Evolutionary conservation across 2,113 vertebrate species (phyloP).

Genomic region (Colius striatus): DNA sequence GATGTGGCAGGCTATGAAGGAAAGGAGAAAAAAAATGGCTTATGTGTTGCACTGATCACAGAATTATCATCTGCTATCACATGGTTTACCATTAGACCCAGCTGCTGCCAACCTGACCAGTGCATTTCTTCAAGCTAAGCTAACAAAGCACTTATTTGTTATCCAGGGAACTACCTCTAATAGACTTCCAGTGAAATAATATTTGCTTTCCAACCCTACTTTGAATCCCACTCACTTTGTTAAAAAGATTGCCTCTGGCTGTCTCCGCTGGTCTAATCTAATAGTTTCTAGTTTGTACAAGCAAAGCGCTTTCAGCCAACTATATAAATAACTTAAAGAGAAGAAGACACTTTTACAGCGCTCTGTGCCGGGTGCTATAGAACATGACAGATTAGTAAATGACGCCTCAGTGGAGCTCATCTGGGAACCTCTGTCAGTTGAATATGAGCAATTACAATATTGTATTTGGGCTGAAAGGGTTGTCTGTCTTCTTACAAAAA

Average conservation of each 20-base stretch:
- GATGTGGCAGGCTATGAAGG: conserved; percentile 19
- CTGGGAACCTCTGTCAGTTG: conserved; percentile 74
- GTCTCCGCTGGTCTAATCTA: conserved; percentile 85
- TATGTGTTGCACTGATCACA: conserved; percentile 40
- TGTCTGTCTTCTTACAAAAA: conserved; percentile 73
- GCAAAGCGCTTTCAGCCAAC: conserved; percentile 83
- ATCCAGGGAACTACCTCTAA: conserved; percentile 80
- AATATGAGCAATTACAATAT: conserved; percentile 78
- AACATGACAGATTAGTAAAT: conserved; percentile 83
- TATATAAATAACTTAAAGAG: conserved; percentile 85
- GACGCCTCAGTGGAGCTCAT: conserved; percentile 73
- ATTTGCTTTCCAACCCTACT: conserved; percentile 86
- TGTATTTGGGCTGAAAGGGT: conserved; percentile 76
- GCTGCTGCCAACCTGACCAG: conserved; percentile 77
- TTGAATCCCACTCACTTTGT: conserved; percentile 86
- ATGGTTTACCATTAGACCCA: conserved; percentile 74
- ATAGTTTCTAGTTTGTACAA: conserved; percentile 89
- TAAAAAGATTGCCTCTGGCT: conserved; percentile 86
- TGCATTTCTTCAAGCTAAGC: conserved; percentile 78
- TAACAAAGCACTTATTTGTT: conserved; percentile 83
- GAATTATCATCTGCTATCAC: conserved; percentile 74
- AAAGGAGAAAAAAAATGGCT: conserved; percentile 36
- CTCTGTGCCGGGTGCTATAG: conserved; percentile 65
- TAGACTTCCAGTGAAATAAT: conserved; percentile 86
- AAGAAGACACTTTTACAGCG: conserved; percentile 77